Evolutionary conservation across 2,888 invertebrate species (phyloP), one percentile per base, ranked within the genome.

Genomic region (Hyalella azteca): DNA sequence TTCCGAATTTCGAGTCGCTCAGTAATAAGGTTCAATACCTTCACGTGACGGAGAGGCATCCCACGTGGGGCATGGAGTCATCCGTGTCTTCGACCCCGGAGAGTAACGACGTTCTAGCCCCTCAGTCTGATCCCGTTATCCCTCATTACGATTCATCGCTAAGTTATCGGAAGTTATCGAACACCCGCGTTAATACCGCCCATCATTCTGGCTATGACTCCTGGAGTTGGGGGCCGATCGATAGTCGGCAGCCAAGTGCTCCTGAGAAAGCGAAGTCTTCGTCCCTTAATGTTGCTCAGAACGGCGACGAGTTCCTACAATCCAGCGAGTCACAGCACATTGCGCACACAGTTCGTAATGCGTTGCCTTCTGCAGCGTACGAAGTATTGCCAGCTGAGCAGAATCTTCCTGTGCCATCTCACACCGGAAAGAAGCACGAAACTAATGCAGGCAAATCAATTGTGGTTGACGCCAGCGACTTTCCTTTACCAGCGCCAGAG

Each of bases 221-320:
- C 11, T 66, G 66, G 66, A 66, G 66, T 19, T 66, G 66, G 66
- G 66, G 66, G 2, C 66, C 66, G 66, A 15, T 66, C 66, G 66
- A 66, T 66, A 66, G 36, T 66, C 66, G 66, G 36, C 66, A 66
- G 66, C 66, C 36, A 66, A 66, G 66, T 66, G 66, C 32, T 4
- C 19, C n/a, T n/a, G 36, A 36, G 3, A n/a, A 66, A 36, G 36
- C 29, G 32, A 36, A 36, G 36, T 66, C 39, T 32, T 66, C 60
- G 29, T 66, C 66, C 19, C 29, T 32, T 4, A 36, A n/a, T 29
- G 54, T 26, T 11, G 26, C 26, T 9, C 54, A 54, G 22, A 36
- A 66, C 32, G 19, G 36, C 66, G 19, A 36, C 36, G 66, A 66
- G 36, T n/a, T 66, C 32, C 19, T 66, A 36, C 66, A 66, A 36